Conservation (phyloP, 1,140 invertebrate species). For the Caerostris extrusa region DNA sequence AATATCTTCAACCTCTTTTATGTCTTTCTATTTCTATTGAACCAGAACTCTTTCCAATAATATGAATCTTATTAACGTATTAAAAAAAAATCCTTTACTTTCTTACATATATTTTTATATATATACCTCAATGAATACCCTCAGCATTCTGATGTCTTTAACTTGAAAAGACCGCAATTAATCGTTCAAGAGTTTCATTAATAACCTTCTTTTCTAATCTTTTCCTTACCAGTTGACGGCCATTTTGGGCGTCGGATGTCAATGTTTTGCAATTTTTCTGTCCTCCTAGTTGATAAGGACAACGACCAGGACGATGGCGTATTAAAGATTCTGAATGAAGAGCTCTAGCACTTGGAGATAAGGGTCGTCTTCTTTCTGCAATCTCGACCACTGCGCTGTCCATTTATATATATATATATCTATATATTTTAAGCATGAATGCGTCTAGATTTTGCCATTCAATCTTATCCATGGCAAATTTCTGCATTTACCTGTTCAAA, state of each 20-base stretch:
- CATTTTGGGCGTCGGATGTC: not conserved
- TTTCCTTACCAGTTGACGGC: not conserved
- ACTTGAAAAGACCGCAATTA: not conserved
- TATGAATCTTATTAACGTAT: too few species aligned
- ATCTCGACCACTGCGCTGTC: too few species aligned
- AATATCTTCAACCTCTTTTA: too few species aligned
- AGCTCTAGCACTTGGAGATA: not conserved
- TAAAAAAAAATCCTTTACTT: too few species aligned
- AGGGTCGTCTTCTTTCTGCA: not conserved
- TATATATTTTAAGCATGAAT: too few species aligned
- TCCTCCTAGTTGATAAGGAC: not conserved
- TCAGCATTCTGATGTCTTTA: not conserved
- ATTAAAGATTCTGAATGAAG: slow-evolving; percentile 1
- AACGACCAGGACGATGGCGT: not conserved
- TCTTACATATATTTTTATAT: too few species aligned
- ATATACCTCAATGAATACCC: not conserved
- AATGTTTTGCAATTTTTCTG: slow-evolving; percentile 46
- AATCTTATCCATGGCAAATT: too few species aligned
- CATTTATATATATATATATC: too few species aligned
- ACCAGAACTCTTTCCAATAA: too few species aligned
- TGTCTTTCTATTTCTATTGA: too few species aligned
- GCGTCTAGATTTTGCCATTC: too few species aligned
- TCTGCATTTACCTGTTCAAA: too few species aligned
- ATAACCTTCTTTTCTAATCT: slow-evolving; percentile 22
- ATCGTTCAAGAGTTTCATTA: slow-evolving; percentile 19